A percentile compares a stretch with the other conserved stretches of the same genome.
phyloP scores from a whole-genome alignment of 2,888 invertebrate genomes.

The Ypsolopha sequella region DNA sequence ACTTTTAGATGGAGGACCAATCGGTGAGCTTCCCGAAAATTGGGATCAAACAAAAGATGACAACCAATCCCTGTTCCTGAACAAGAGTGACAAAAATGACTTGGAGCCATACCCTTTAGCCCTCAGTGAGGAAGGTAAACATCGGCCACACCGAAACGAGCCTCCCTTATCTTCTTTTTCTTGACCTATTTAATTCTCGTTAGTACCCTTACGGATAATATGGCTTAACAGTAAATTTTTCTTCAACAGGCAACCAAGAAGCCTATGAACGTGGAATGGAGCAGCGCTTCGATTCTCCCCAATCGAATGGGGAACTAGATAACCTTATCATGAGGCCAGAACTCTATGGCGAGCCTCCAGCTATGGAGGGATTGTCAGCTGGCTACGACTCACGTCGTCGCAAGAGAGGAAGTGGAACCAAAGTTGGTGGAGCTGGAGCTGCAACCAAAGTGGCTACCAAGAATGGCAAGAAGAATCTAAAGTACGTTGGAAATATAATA shows the following conservation, averaged over 20 bases:
- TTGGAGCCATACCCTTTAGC: constrained; percentile 65
- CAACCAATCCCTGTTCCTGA: constrained; percentile 61
- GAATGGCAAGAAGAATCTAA: constrained; percentile 57
- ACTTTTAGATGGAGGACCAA: constrained; percentile 52
- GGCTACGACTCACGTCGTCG: constrained; percentile 51
- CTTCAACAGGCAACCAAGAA: constrained; percentile 48
- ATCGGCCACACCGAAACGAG: constrained; percentile 12
- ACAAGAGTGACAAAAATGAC: constrained; percentile 68
- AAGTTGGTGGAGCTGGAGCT: constrained; percentile 59
- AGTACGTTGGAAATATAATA: constrained; percentile 31
- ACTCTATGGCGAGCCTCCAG: constrained; percentile 71
- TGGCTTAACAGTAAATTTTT: neutral
- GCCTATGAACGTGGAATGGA: constrained; percentile 53
- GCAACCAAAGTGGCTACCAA: constrained; percentile 63
- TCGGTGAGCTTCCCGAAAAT: constrained; percentile 62
- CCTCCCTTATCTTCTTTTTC: constrained; percentile 7
- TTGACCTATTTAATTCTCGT: no score
- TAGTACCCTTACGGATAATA: no score
- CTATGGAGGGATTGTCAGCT: constrained; percentile 50
- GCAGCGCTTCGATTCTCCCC: constrained; percentile 47
- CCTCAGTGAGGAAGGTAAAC: constrained; percentile 62
- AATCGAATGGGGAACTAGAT: constrained; percentile 58
- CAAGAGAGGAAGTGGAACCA: constrained; percentile 57
- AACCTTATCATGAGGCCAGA: constrained; percentile 74
- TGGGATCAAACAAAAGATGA: constrained; percentile 69